These are phyloP conservation scores for Synanthedon formicaeformis DNA, from an alignment of 2,888 invertebrate genomes.

Conservation along the genomic window DNA sequence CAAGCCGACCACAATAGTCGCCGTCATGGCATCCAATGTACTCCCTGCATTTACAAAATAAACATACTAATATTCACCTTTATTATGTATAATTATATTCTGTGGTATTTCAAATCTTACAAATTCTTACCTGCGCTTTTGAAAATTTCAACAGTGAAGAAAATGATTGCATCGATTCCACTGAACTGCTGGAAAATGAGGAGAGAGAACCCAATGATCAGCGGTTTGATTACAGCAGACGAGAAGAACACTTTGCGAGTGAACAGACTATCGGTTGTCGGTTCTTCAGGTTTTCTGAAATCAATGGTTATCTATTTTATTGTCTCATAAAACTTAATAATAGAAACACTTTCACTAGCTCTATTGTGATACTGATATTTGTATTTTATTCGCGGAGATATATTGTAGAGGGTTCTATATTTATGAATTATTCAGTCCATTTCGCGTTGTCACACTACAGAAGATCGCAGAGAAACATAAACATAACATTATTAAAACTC, in stretches of 20 bases:
- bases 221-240: conserved; percentile 55
- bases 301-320: too few relatives aligned
- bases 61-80: too few relatives aligned
- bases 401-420: too few relatives aligned
- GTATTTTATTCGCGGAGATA: not conserved
- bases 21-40: conserved; percentile 59
- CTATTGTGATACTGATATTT: too few relatives aligned
- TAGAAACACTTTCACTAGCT: too few relatives aligned
- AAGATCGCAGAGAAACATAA: too few relatives aligned
- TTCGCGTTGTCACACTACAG: too few relatives aligned
- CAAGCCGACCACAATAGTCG: conserved; percentile 67
- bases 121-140: conserved; percentile 48
- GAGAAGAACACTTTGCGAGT: conserved; percentile 59
- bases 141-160: conserved; percentile 72
- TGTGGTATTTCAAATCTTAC: not conserved
- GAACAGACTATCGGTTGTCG: conserved; percentile 41
- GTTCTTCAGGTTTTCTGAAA: conserved; percentile 18
- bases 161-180: conserved; percentile 70
- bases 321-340: too few relatives aligned
- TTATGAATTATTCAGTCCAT: too few relatives aligned
- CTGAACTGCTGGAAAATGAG: conserved; percentile 72
- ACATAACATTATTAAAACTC: too few relatives aligned
- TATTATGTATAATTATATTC: too few relatives aligned
- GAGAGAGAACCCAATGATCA: conserved; percentile 57
- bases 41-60: conserved; percentile 38